A percentile compares a stretch with the other conserved stretches of the same genome.
Evolutionary conservation across 2,113 vertebrate genomes (phyloP).

Genomic region (Formicarius rufipectus): DNA sequence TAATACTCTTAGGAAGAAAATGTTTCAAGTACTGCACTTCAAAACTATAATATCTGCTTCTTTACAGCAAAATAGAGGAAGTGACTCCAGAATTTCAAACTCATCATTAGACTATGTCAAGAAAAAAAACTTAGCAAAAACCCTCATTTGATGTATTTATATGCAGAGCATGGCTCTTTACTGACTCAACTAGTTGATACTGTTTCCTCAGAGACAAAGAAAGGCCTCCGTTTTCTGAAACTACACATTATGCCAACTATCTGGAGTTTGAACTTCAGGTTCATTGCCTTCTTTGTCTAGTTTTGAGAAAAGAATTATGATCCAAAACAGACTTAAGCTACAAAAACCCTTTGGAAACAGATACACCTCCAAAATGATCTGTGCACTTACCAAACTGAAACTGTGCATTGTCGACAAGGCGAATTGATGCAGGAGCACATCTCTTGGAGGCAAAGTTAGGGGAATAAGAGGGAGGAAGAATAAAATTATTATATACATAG

Average conservation of each 20-base stretch:
- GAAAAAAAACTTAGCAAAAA: background rate
- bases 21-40: background rate
- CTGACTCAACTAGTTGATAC: background rate
- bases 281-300: background rate
- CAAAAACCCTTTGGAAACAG: background rate
- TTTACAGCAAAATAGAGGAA: background rate
- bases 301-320: background rate
- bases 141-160: background rate
- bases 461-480: background rate
- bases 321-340: background rate
- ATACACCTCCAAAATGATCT: background rate
- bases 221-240: background rate
- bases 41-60: background rate
- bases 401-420: constrained; percentile 95
- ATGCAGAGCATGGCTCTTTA: background rate
- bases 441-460: constrained; percentile 74
- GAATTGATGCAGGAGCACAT: constrained; percentile 97
- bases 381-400: constrained; percentile 94
- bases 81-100: background rate
- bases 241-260: background rate
- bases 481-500: background rate
- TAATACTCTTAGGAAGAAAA: background rate
- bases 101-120: background rate
- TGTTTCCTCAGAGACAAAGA: background rate
- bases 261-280: background rate